Percentiles rank a stretch among this genome's conserved stretches.
phyloP scores from a whole-genome alignment of 1,140 invertebrate species.

The Diplogasteroides magnus region DNA sequence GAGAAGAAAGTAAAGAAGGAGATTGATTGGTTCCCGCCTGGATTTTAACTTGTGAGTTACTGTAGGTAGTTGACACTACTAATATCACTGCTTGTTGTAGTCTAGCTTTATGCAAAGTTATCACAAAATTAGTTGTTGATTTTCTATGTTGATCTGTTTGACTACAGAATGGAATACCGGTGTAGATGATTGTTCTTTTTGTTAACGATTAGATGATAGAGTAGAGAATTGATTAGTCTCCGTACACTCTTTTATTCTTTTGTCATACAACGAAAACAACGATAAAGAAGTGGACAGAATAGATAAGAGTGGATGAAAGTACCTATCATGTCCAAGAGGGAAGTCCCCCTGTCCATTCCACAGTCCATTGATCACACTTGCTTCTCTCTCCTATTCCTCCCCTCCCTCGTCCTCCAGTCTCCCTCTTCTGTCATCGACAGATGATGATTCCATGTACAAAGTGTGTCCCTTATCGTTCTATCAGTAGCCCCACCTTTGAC shows the following conservation, averaged over 20 bases:
- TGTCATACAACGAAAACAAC: no score
- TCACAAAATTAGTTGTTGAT: background rate
- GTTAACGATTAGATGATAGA: no score
- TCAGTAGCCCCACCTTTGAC: background rate
- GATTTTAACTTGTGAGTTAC: constrained; percentile 34
- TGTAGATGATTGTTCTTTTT: no score
- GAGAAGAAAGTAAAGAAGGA: constrained; percentile 28
- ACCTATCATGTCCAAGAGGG: no score
- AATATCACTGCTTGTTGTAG: background rate
- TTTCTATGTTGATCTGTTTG: background rate
- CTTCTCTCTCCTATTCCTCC: background rate
- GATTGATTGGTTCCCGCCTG: constrained; percentile 47
- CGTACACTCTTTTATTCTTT: no score
- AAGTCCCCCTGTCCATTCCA: background rate
- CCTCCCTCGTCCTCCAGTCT: no score
- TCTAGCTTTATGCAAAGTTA: no score
- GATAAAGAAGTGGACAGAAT: no score
- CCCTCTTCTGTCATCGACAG: constrained; percentile 1
- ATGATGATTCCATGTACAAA: no score
- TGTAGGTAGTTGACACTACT: background rate
- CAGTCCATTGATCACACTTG: background rate
- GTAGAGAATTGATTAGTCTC: no score
- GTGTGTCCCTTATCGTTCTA: no score
- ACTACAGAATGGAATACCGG: background rate
- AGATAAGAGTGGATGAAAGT: no score